Percentiles rank a stretch among this genome's conserved stretches.
phyloP scores from a whole-genome alignment of 2,888 invertebrate species.

The Molanna angustata region DNA sequence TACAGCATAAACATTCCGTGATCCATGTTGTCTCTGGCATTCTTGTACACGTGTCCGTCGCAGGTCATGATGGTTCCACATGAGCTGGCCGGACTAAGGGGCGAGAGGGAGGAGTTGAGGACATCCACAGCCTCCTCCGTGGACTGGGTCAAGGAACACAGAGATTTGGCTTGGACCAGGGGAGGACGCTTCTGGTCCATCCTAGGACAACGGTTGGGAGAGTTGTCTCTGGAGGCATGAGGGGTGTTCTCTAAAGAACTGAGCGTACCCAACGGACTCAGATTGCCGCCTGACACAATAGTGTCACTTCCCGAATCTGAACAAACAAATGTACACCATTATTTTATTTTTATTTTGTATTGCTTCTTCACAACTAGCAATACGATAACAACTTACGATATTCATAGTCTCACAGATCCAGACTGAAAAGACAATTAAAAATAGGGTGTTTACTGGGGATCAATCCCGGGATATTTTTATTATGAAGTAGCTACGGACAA shows the following conservation, averaged over 20 bases:
- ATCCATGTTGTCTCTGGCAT: conserved; percentile 46
- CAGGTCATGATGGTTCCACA: conserved; percentile 55
- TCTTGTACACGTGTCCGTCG: conserved; percentile 53
- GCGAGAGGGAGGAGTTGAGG: conserved; percentile 38
- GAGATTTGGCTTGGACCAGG: conserved; percentile 34
- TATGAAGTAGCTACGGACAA: no score
- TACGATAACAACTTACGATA: no score
- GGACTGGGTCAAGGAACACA: conserved; percentile 39
- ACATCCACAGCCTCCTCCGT: conserved; percentile 34
- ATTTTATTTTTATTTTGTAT: no score
- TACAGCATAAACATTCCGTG: conserved; percentile 28
- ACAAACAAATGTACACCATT: background rate
- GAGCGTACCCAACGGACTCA: conserved; percentile 48
- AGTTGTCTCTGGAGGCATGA: conserved; percentile 37
- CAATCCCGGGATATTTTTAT: no score
- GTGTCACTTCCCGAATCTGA: conserved; percentile 50
- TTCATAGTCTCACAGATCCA: no score
- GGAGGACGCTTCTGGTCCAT: conserved; percentile 38
- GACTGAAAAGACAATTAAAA: no score
- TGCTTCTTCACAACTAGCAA: no score
- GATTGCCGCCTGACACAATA: conserved; percentile 43
- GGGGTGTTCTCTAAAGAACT: conserved; percentile 52
- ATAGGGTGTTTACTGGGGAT: no score
- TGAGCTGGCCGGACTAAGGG: conserved; percentile 48
- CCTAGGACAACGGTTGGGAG: conserved; percentile 19